Evolutionary conservation across 2,888 invertebrate species (phyloP).

Genomic region (Apotomis betuletana): DNA sequence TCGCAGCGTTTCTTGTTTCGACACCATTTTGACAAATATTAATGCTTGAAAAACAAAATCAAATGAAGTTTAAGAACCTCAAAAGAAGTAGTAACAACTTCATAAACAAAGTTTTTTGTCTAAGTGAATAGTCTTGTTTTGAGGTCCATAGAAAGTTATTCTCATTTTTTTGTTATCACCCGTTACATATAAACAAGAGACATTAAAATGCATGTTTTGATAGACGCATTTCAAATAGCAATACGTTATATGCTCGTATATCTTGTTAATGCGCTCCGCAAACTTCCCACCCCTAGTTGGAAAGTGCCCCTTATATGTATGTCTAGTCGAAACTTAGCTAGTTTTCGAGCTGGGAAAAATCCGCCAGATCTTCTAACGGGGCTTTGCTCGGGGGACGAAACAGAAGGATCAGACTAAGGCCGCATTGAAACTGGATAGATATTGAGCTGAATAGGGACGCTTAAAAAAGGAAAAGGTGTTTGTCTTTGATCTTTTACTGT

Average conservation of each 20-base stretch:
- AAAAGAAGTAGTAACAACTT: too few relatives aligned
- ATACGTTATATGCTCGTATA: background rate
- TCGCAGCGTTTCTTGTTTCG: too few relatives aligned
- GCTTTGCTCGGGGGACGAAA: conserved; percentile 50
- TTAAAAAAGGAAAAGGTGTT: background rate
- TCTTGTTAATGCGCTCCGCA: background rate
- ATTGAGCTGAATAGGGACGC: background rate
- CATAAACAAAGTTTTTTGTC: too few relatives aligned
- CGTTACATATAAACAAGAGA: too few relatives aligned
- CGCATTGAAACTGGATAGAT: conserved; percentile 2
- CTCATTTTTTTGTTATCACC: too few relatives aligned
- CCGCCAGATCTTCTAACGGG: conserved; percentile 39
- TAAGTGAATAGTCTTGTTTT: too few relatives aligned
- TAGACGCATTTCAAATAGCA: background rate
- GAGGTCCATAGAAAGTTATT: too few relatives aligned
- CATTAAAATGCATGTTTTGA: background rate
- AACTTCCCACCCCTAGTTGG: conserved; percentile 26
- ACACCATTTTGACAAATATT: too few relatives aligned
- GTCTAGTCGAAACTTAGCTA: conserved; percentile 49
- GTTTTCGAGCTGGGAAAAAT: conserved; percentile 54
- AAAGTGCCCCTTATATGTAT: conserved; percentile 31
- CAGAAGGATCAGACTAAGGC: conserved; percentile 31
- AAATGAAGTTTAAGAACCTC: too few relatives aligned
- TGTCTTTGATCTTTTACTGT: too few relatives aligned
- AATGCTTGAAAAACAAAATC: too few relatives aligned